Evolutionary conservation across 2,888 invertebrate species (phyloP), one percentile per base, ranked within the genome.

Genomic region (Caenorhabditis sp.): DNA sequence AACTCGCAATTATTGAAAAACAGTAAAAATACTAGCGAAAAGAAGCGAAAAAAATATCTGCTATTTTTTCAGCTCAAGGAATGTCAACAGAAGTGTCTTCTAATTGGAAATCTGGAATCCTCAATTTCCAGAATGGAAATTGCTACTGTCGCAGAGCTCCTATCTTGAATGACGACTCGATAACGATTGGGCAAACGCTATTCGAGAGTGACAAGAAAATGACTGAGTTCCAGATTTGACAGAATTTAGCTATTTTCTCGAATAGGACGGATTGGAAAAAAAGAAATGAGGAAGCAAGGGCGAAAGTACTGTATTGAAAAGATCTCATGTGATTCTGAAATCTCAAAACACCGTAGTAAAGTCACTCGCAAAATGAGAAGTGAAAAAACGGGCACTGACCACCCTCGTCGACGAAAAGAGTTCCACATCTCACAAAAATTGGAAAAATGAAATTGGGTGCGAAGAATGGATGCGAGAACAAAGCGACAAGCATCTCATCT

Each of bases 391-490:
- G n/a, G 19, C 16, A 26, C 28, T 16, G 76, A 47, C 59, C 76
- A 76, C 68, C 68, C 76, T 72, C 49, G 59, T 22, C 47, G 41
- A 66, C 49, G n/a, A 66, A 66, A 63, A 75, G 64, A 64, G 66
- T 64, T 72, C 61, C 72, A 63, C 24, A 19, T 38, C 16, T 26
- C 44, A 6, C 54, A 80, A 64, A 56, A 64, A 72, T 38, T 64
- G 54, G 56, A 74, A 75, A 73, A 74, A 80, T 73, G 73, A 82
- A 77, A 76, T 82, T 72, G 72, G 63, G 76, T 70, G 59, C 38
- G 73, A 64, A 76, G 70, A 70, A 77, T 66, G 73, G 72, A 64
- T 61, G 61, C 59, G 76, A 82, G 82, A 77, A 82, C 66, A 82
- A 72, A 76, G 72, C 68, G 69, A 74, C 79, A 79, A 61, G 79